Conservation (phyloP, 2,797 vertebrate species). For the Sebastes hopkinsi region DNA sequence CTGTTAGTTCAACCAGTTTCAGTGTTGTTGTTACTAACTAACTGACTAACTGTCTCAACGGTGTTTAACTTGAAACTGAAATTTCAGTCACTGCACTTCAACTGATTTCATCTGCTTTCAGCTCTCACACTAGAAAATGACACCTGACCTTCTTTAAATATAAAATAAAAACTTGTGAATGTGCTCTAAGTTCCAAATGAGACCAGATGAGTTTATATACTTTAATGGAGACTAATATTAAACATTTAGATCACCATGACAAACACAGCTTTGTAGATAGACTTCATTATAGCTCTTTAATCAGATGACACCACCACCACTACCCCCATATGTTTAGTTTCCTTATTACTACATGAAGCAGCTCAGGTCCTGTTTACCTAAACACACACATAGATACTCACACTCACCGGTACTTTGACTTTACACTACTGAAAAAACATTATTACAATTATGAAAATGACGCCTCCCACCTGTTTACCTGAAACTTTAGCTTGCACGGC, state of each 20-base stretch:
- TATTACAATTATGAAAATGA: neutral
- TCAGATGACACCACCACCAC: neutral
- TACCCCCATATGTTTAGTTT: neutral
- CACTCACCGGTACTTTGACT: neutral
- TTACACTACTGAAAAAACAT: neutral
- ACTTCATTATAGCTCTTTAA: neutral
- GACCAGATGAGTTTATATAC: neutral
- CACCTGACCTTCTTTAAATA: neutral
- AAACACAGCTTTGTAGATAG: neutral
- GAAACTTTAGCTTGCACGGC: neutral
- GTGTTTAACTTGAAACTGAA: neutral
- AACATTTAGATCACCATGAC: neutral
- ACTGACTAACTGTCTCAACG: too few species aligned
- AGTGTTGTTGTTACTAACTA: too few species aligned
- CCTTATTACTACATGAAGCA: neutral
- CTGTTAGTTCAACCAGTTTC: too few species aligned
- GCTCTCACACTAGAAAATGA: neutral
- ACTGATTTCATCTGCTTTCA: neutral
- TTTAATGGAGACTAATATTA: neutral
- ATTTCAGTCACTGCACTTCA: neutral
- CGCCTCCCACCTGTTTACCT: neutral
- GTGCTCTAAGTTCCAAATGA: neutral
- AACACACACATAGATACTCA: neutral
- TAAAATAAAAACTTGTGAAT: neutral
- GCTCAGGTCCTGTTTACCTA: neutral